Evolutionary conservation across 2,797 vertebrate genomes (phyloP).

Genomic region (Gallinago nigripennis): DNA sequence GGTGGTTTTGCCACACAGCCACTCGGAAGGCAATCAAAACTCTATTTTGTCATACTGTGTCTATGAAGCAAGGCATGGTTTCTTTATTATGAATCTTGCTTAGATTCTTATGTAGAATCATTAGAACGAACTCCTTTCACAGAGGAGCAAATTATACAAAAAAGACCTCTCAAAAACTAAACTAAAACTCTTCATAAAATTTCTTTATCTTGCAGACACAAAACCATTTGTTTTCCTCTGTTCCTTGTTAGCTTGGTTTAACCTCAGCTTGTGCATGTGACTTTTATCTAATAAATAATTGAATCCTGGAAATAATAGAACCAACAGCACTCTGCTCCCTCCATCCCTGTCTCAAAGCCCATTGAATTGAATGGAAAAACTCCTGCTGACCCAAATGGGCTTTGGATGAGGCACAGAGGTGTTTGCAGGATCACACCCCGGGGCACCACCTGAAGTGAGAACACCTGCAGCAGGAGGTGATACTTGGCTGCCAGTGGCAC

Average conservation of each 20-base stretch:
- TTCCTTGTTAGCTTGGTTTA: neutral
- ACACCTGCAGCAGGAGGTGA: neutral
- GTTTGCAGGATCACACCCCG: neutral
- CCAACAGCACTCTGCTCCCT: neutral
- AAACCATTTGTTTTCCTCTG: neutral
- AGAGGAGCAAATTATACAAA: neutral
- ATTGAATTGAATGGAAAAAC: neutral
- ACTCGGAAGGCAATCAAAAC: slow-evolving; percentile 24
- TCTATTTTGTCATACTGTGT: neutral
- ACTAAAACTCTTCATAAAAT: neutral
- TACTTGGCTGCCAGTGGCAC: neutral
- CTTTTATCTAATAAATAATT: neutral
- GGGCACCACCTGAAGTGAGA: neutral
- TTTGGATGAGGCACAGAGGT: neutral
- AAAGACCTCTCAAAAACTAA: neutral
- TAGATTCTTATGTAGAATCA: neutral
- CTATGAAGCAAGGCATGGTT: neutral
- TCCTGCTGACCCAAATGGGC: neutral
- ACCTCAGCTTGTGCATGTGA: neutral
- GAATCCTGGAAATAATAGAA: neutral
- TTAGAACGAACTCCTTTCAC: slow-evolving; percentile 24
- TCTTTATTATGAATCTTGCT: neutral
- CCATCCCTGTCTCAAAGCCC: neutral
- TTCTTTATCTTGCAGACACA: neutral
- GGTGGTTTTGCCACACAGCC: neutral